phyloP scores from a whole-genome alignment of 2,797 vertebrate species.

The Neosilurus mollespiculum region DNA sequence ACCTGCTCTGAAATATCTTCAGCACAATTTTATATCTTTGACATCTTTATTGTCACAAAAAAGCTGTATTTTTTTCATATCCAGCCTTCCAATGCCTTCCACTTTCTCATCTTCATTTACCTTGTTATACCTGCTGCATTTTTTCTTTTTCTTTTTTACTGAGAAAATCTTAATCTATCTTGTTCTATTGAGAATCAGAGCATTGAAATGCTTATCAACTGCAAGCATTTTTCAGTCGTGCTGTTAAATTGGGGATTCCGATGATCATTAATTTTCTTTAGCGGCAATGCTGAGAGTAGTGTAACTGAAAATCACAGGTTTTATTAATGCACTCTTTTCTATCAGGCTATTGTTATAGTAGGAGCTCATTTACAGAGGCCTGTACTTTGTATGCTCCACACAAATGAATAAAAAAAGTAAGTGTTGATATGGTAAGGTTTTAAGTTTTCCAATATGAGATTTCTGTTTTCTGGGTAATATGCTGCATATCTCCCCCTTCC shows the following conservation, averaged over 20 bases:
- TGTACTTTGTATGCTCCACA: neutral
- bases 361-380: neutral
- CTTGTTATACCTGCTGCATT: neutral
- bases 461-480: neutral
- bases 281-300: neutral
- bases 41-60: neutral
- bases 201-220: neutral
- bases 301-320: neutral
- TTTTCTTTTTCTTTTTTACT: neutral
- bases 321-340: neutral
- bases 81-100: neutral
- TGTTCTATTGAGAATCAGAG: neutral
- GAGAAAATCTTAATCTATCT: neutral
- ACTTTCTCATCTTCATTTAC: neutral
- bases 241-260: neutral
- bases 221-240: neutral
- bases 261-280: neutral
- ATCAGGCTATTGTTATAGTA: neutral
- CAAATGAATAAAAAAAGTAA: neutral
- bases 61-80: neutral
- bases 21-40: neutral
- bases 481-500: too few relatives aligned
- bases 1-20: neutral
- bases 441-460: neutral
- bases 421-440: neutral